Percentiles rank a stretch among this genome's conserved stretches.
Conservation (phyloP, 1,140 invertebrate genomes). For the Diplogasteroides magnus region DNA sequence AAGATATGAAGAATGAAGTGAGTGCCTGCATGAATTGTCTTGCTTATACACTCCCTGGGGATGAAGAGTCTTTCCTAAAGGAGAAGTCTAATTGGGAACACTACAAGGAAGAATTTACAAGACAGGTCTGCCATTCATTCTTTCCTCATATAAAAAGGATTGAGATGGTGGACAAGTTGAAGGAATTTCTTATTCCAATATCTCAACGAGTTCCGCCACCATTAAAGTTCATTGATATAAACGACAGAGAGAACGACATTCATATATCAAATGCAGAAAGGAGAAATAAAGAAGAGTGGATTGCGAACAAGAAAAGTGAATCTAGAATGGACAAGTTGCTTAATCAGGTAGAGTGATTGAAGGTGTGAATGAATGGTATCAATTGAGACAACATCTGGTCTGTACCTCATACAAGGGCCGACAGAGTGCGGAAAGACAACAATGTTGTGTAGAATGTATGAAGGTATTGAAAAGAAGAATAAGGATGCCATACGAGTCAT, state of each 20-base stretch:
- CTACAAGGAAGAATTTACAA: conserved; percentile 17
- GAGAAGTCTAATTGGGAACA: conserved; percentile 9
- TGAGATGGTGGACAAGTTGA: conserved; percentile 14
- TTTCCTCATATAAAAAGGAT: background rate
- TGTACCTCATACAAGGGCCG: conserved; percentile 26
- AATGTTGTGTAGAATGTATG: conserved; percentile 25
- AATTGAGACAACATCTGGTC: conserved; percentile 7
- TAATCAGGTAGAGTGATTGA: conserved; percentile 12
- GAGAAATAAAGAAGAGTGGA: background rate
- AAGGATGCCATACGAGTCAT: conserved; percentile 21
- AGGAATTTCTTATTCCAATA: conserved; percentile 6
- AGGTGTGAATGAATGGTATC: background rate
- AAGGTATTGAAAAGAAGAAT: conserved; percentile 11
- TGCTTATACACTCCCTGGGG: conserved; percentile 8
- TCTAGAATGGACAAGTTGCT: conserved; percentile 7
- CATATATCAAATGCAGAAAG: conserved; percentile 1
- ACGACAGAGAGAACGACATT: conserved; percentile 13
- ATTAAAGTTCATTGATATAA: background rate
- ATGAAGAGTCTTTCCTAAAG: conserved; percentile 12
- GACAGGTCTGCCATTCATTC: conserved; percentile 5
- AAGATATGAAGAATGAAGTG: conserved; percentile 7
- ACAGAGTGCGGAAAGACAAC: conserved; percentile 29
- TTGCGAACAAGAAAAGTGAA: conserved; percentile 2
- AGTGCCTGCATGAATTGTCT: conserved; percentile 4
- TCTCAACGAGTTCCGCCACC: background rate